Evolutionary conservation across 1,140 invertebrate species (phyloP), one percentile per base, ranked within the genome.

Genomic region (Magallana ariakensis): DNA sequence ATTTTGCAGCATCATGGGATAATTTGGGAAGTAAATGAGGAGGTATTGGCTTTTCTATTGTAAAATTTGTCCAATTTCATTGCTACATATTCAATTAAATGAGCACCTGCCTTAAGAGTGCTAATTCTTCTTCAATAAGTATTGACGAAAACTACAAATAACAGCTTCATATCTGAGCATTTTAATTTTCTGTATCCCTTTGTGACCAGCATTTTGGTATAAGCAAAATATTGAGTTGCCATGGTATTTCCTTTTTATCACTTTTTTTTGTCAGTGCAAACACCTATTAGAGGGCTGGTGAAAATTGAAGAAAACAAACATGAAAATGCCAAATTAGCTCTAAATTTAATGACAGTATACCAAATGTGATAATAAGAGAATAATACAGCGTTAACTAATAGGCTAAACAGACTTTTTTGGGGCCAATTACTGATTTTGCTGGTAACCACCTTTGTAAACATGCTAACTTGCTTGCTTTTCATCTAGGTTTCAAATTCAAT

Each of bases 331-430:
- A 75, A 75, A 75, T 75, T 75, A 75, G 66, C 66, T 26, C 66
- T 75, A 75, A 75, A 75, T 75, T 75, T 75, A 75, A 75, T 75
- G 66, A 75, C 66, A 75, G 66, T 75, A 75, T 26, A 75, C 66
- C 66, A 75, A 75, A 75, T 75, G 66, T 75, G 66, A 75, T 75
- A 75, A 75, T 75, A 75, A 13, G 66, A 33, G 66, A 75, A 75
- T 75, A 75, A 75, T 75, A 75, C 66, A 19, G 22, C 58, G 66
- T 75, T 19, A 75, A 75, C 66, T 26, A 75, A 75, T 75, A 75
- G 13, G 66, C 26, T 75, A 46, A 75, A 13, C 9, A 33, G 66
- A 19, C 33, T 75, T 75, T 75, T 11, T 75, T 26, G 11, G 22
- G 22, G 66, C 22, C 66, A 75, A 75, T 75, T 75, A 75, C 22